phyloP scores from a whole-genome alignment of 2,797 vertebrate species.

The Chelon labrosus region DNA sequence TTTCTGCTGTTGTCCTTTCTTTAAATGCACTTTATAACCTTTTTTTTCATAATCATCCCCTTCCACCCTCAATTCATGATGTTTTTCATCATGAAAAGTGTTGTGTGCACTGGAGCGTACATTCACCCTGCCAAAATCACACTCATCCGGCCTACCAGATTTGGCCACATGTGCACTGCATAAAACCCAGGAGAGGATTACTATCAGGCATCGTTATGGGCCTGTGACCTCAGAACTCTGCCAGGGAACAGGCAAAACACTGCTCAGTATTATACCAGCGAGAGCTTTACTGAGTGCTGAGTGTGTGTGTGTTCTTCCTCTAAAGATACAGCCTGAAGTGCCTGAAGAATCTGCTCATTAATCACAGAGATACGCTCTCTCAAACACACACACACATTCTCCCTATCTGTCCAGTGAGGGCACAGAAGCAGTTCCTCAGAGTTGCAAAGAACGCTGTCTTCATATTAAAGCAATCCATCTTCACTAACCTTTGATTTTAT shows the following conservation, averaged over 20 bases:
- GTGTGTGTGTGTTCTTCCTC: slow-evolving; percentile 19
- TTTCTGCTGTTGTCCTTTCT: not conserved
- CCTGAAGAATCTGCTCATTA: slow-evolving; percentile 39
- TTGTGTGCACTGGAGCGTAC: not conserved
- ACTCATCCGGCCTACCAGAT: slow-evolving; percentile 24
- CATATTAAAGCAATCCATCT: slow-evolving; percentile 52
- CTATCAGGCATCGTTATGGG: not conserved
- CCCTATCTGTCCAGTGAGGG: not conserved
- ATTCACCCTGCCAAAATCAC: slow-evolving; percentile 8
- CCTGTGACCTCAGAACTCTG: slow-evolving; percentile 2
- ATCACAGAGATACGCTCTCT: slow-evolving; percentile 31
- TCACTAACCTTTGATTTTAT: slow-evolving; percentile 25
- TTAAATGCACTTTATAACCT: slow-evolving; percentile 28
- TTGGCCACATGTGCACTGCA: slow-evolving; percentile 32
- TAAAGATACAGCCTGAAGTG: slow-evolving; percentile 25
- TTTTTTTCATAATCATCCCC: slow-evolving; percentile 10
- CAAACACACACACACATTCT: not conserved
- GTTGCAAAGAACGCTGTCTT: slow-evolving; percentile 23
- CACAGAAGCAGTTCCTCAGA: slow-evolving; percentile 5
- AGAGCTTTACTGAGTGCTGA: slow-evolving; percentile 2
- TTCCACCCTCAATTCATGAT: not conserved
- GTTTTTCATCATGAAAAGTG: not conserved
- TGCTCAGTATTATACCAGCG: not conserved
- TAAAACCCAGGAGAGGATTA: slow-evolving; percentile 43
- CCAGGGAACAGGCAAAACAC: slow-evolving; percentile 21